Evolutionary conservation across 2,113 vertebrate genomes (phyloP).

Genomic region (Catharus bicknelli): DNA sequence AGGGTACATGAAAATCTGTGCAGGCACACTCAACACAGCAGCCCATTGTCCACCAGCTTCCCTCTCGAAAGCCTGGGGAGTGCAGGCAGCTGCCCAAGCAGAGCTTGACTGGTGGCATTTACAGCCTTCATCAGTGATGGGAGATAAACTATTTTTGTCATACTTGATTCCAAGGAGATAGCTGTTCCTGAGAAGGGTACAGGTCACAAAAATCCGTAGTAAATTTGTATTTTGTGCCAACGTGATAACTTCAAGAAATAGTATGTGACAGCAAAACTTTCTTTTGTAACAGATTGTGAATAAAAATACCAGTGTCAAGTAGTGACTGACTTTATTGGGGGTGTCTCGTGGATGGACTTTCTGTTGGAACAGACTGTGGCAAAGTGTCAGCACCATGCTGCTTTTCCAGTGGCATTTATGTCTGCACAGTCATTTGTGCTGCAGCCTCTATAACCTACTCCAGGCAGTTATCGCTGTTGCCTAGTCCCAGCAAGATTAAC

Average conservation of each 20-base stretch:
- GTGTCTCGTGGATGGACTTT: not conserved
- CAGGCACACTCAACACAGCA: not conserved
- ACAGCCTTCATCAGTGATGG: not conserved
- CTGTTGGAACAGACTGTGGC: not conserved
- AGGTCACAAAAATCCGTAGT: not conserved
- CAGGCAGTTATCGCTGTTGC: not conserved
- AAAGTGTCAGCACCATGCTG: fast-evolving
- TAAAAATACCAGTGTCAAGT: not conserved
- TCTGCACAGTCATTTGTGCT: fast-evolving
- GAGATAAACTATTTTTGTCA: not conserved
- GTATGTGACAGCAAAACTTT: not conserved
- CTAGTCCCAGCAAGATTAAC: fast-evolving
- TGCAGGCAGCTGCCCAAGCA: not conserved
- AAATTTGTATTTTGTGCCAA: not conserved
- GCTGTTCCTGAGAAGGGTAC: not conserved
- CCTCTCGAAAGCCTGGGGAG: not conserved
- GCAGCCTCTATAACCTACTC: not conserved
- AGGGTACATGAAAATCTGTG: not conserved
- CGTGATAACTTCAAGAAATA: not conserved
- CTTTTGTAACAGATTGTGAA: not conserved
- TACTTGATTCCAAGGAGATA: not conserved
- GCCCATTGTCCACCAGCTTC: not conserved
- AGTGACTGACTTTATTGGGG: not conserved
- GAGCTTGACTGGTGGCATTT: not conserved
- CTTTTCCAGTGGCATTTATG: not conserved